phyloP scores from a whole-genome alignment of 2,797 vertebrate species.

The Poecilia wingei region DNA sequence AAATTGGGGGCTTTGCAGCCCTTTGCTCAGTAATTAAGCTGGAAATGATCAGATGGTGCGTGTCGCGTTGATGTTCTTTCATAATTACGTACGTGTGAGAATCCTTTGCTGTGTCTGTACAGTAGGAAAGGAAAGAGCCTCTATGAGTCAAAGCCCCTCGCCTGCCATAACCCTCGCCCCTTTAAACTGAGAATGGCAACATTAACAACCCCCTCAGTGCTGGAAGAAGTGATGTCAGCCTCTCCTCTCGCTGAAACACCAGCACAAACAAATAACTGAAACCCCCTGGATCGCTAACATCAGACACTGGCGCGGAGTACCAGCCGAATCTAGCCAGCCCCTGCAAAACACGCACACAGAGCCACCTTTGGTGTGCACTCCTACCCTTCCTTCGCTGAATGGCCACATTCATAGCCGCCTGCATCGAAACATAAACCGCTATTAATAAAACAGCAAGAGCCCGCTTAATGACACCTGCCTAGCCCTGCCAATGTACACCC shows the following conservation, averaged over 20 bases:
- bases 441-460: constrained; percentile 69
- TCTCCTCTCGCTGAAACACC: constrained; percentile 35
- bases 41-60: constrained; percentile 31
- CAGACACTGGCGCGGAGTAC: constrained; percentile 64
- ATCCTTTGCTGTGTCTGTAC: constrained; percentile 20
- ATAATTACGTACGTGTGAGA: constrained; percentile 24
- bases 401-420: constrained; percentile 68
- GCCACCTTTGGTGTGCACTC: constrained; percentile 51
- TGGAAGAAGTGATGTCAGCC: constrained; percentile 83
- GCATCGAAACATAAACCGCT: constrained; percentile 62
- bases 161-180: constrained; percentile 58
- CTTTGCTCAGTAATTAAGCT: constrained; percentile 70
- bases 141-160: constrained; percentile 59
- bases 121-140: constrained; percentile 55
- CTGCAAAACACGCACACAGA: constrained; percentile 33
- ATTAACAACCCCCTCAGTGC: constrained; percentile 71
- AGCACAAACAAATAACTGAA: constrained; percentile 45
- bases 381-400: constrained; percentile 60
- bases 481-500: constrained; percentile 65
- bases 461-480: constrained; percentile 69
- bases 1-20: constrained; percentile 66
- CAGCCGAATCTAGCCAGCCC: constrained; percentile 36
- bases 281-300: constrained; percentile 65
- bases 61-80: constrained; percentile 11
- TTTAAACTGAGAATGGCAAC: constrained; percentile 62